phyloP scores from a whole-genome alignment of 2,888 invertebrate genomes.

The Norana najaformis region DNA sequence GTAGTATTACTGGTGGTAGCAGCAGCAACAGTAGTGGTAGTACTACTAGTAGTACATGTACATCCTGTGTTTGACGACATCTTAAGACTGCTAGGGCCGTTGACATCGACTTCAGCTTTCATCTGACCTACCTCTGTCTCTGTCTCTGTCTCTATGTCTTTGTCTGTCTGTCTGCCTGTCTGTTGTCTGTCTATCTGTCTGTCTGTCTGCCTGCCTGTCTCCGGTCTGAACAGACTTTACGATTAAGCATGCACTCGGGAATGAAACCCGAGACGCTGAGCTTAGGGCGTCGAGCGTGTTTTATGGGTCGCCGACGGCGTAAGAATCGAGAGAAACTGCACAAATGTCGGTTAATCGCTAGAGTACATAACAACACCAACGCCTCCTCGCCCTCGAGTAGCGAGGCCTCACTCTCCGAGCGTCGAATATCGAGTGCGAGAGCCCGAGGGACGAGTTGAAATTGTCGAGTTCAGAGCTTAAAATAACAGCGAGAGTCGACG shows the following conservation, averaged over 20 bases:
- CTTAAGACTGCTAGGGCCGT: neutral
- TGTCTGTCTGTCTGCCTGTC: neutral
- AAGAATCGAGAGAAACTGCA: neutral
- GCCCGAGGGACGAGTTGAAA: neutral
- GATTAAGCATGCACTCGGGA: conserved; percentile 7
- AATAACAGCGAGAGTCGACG: too few relatives aligned
- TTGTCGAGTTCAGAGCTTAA: neutral
- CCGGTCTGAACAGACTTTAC: neutral
- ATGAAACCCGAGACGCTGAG: neutral
- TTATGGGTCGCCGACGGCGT: conserved; percentile 13
- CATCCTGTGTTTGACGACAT: neutral
- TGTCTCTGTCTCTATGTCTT: neutral
- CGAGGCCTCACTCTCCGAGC: conserved; percentile 42
- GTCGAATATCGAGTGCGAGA: neutral
- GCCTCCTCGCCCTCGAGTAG: conserved; percentile 99
- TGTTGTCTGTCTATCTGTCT: neutral
- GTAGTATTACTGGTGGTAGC: too few relatives aligned
- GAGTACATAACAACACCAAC: conserved; percentile 74
- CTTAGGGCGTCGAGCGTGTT: conserved; percentile 13
- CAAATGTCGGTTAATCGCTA: conserved; percentile 13
- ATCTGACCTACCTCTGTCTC: neutral
- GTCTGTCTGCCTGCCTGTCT: neutral
- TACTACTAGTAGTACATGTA: too few relatives aligned
- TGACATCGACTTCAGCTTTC: neutral
- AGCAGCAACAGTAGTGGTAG: too few relatives aligned